phyloP scores from a whole-genome alignment of 2,888 invertebrate genomes.

The Metopia argyrocephala region DNA sequence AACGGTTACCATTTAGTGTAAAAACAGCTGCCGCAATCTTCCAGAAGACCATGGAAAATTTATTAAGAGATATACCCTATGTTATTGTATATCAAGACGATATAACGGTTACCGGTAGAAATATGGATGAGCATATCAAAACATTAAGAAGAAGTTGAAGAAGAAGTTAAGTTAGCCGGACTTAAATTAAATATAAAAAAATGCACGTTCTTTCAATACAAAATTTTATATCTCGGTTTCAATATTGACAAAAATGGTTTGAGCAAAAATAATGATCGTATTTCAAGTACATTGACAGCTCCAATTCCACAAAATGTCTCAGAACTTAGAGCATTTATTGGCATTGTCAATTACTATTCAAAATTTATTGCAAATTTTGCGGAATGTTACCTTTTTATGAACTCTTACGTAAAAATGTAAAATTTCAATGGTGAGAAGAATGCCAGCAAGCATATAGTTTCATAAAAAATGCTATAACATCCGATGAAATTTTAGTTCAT shows the following conservation, averaged over 20 bases:
- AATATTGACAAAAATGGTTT: no score
- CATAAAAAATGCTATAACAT: no score
- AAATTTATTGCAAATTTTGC: constrained; percentile 57
- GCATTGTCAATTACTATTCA: constrained; percentile 45
- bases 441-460: constrained; percentile 5
- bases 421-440: neutral
- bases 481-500: no score
- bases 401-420: neutral
- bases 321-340: constrained; percentile 51
- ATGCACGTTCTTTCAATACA: constrained; percentile 62
- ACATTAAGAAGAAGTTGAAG: no score
- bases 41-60: no score
- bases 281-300: constrained; percentile 23
- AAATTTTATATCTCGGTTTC: constrained; percentile 66
- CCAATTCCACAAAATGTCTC: no score
- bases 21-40: no score
- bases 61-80: no score
- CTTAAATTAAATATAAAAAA: no score
- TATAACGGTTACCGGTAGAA: constrained; percentile 37
- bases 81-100: no score
- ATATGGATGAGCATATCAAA: constrained; percentile 25
- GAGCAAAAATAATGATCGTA: constrained; percentile 19
- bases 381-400: constrained; percentile 6
- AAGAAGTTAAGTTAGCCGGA: constrained; percentile 66
- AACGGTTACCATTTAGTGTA: no score